Evolutionary conservation across 2,113 vertebrate genomes (phyloP), one percentile per base, ranked within the genome.

Genomic region (Thalassoma bifasciatum): DNA sequence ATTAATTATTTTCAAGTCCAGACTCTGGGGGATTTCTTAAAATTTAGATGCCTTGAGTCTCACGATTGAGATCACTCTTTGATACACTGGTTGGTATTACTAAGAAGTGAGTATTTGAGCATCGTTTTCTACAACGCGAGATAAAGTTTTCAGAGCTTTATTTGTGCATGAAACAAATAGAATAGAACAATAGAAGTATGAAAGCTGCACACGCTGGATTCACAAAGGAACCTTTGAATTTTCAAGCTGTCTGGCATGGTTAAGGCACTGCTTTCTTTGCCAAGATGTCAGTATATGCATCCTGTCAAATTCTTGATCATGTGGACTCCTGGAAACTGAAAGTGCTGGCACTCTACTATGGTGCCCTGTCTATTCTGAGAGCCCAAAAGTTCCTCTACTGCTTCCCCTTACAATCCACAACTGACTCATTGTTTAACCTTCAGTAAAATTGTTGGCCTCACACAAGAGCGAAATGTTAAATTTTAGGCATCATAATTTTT

Each of bases 1-100:
- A 65, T 89, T 84, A 47, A 86, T 90, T 86, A 81, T 79, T 87
- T 86, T 86, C 72, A 86, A 79, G 77, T 82, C 17, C 66, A 78
- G 67, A 63, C 75, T 79, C 65, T 63, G 44, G 72, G 56, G 68
- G 75, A 80, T 75, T 79, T 61, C 72, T 80, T 70, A 36, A 85
- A 81, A 67, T 75, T 83, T 60, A 76, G 70, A 30, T 30, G 30
- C 65, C 62, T 54, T 58, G 60, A 68, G 44, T 34, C 38, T 16
- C 26, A 22, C 26, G 10, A 63, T 46, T 36, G 54, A 16, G 21
- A 77, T 67, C 36, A 60, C 24, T 47, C 30, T 73, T 17, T 74
- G 49, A 2, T 17, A 46, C 16, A 46, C 17, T 19, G 17, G 14
- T 16, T 46, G 44, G 17, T 16, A 46, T 46, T 46, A 8, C 14